A percentile compares a stretch with the other conserved stretches of the same genome.
Conservation (phyloP, 2,113 vertebrate genomes). For the Scatophagus argus region DNA sequence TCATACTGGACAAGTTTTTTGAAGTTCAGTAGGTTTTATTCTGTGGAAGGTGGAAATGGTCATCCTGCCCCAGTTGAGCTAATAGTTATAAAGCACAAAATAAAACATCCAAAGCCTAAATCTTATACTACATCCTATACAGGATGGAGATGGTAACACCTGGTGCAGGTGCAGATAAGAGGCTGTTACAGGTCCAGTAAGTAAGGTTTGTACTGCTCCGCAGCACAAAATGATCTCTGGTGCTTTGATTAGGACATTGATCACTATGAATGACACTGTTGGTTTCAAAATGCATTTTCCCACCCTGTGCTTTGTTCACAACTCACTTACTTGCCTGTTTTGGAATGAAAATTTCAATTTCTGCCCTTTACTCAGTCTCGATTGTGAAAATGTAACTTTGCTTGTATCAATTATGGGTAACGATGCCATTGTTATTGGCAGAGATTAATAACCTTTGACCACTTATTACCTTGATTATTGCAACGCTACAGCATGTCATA, state of each 20-base stretch:
- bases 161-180: slow-evolving; percentile 43
- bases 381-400: slow-evolving; percentile 9
- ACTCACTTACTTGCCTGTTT: neutral
- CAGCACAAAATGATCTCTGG: slow-evolving; percentile 41
- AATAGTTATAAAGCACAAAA: slow-evolving; percentile 3
- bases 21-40: slow-evolving; percentile 14
- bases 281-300: slow-evolving; percentile 22
- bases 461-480: slow-evolving; percentile 8
- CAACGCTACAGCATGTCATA: slow-evolving; percentile 23
- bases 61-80: neutral
- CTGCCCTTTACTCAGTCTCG: neutral
- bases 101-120: slow-evolving; percentile 8
- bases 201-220: slow-evolving; percentile 5
- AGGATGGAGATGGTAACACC: slow-evolving; percentile 20
- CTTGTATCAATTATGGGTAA: slow-evolving; percentile 22
- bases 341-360: neutral
- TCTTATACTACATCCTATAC: slow-evolving; percentile 1
- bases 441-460: slow-evolving; percentile 19
- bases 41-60: neutral
- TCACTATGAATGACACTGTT: slow-evolving; percentile 59
- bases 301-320: neutral
- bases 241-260: slow-evolving; percentile 27
- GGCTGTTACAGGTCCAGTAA: slow-evolving; percentile 34
- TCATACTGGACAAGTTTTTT: slow-evolving; percentile 24
- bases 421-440: slow-evolving; percentile 13